Percentiles rank a stretch among this genome's conserved stretches.
Evolutionary conservation across 64 coral and sea anemone species (phyloP).

Genomic region (Stichodactyla mertensii): DNA sequence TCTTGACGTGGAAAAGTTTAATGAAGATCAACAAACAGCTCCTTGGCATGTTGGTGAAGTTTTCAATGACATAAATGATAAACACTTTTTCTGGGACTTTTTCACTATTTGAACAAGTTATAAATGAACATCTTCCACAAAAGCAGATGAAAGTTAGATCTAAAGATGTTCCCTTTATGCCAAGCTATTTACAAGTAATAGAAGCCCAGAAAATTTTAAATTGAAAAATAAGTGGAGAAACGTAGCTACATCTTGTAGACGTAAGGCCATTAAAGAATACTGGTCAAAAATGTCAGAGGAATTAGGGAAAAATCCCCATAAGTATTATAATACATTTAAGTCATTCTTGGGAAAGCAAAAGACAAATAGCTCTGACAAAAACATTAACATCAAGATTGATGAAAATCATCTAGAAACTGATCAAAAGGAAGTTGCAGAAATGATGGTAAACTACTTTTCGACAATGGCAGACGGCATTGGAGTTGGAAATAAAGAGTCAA

Average conservation of each 20-base stretch:
- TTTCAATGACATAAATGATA: conserved; percentile 6
- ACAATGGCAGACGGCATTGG: conserved; percentile 9
- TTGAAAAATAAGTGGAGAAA: neutral
- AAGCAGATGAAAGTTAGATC: neutral
- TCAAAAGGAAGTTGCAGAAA: neutral
- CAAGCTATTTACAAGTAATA: neutral
- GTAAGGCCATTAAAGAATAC: neutral
- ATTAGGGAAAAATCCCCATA: neutral
- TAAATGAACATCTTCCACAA: neutral
- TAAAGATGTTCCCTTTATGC: neutral
- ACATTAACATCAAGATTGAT: conserved; percentile 1
- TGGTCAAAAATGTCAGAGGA: neutral
- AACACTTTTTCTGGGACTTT: neutral
- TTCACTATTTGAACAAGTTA: neutral
- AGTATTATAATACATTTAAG: neutral
- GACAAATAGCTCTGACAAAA: neutral
- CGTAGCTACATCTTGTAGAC: neutral
- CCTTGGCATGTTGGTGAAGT: too few species aligned
- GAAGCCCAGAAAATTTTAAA: neutral
- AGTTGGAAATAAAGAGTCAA: neutral
- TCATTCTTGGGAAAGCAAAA: neutral
- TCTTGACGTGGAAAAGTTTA: too few species aligned
- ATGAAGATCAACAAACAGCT: too few species aligned
- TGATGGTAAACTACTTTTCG: neutral
- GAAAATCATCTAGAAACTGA: neutral